Evolutionary conservation across 2,113 vertebrate species (phyloP), one percentile per base, ranked within the genome.

Genomic region (Pseudonaja textilis): DNA sequence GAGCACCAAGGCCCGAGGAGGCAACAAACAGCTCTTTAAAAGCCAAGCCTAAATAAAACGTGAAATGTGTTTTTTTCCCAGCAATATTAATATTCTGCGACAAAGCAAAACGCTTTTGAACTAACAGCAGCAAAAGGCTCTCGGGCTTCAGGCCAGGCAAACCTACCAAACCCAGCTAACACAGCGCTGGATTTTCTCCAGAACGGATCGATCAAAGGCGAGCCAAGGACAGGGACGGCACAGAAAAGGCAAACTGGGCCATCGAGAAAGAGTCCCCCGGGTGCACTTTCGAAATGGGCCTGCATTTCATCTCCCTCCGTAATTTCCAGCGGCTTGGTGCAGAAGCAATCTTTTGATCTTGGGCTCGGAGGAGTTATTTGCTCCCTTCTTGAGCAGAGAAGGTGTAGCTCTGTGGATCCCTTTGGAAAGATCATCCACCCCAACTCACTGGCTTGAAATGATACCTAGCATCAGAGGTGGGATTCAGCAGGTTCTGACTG

Each of bases 371-470:
- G 89, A 94, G 25, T 94, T 59, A 90, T 95, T 94, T 95, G 92
- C 94, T 95, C 90, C 93, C 95, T 95, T 50, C 91, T 94, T 29
- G 50, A 94, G 95, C 0, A 0, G 2, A n/a, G 93, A 61, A 93
- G 93, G 61, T 93, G 96, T 91, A 92, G 50, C 93, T 91, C 89
- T 0, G 93, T 90, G 92, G 96, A 96, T 96, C 91, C 94, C 93
- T 56, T 91, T 95, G 94, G 97, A 34, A 81, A 25, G 7, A 50
- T 90, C 96, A 94, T 90, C 92, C 95, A 95, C 94, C 93, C 90
- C 93, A 95, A 92, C 93, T 94, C 95, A 95, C 85, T 93, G 92
- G 93, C 92, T 88, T 1, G 20, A 96, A 94, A 95, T 22, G 22
- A 95, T 57, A 85, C 89, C 94, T 95, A 95, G 94, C 93, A 95